phyloP scores from a whole-genome alignment of 2,888 invertebrate species.

The Tenthredo notha region DNA sequence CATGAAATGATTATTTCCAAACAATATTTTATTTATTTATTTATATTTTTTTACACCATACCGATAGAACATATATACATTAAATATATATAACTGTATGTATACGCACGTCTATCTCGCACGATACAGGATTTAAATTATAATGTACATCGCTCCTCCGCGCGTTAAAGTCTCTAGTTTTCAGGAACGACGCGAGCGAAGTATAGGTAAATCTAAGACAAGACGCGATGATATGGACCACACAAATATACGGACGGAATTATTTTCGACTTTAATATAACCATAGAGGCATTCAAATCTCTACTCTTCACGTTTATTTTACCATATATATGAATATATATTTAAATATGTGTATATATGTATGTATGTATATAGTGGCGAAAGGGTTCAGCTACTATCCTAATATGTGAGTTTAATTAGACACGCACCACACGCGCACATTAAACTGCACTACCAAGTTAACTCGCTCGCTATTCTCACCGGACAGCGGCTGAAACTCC shows the following conservation, averaged over 20 bases:
- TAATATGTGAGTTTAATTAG: background rate
- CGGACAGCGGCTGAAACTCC: slow-evolving; percentile 52
- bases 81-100: too few species aligned
- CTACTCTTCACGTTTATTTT: background rate
- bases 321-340: background rate
- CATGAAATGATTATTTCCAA: background rate
- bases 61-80: background rate
- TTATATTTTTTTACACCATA: background rate
- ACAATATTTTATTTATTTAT: background rate
- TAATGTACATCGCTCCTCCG: background rate
- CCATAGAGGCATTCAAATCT: slow-evolving; percentile 12
- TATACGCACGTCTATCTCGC: background rate
- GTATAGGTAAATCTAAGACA: background rate
- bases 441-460: background rate
- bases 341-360: too few species aligned
- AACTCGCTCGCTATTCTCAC: slow-evolving; percentile 37
- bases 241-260: slow-evolving; percentile 26
- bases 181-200: background rate
- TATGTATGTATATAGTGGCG: background rate
- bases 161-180: slow-evolving; percentile 32
- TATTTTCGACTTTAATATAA: background rate
- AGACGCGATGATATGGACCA: slow-evolving; percentile 39
- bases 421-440: slow-evolving; percentile 34
- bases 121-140: background rate
- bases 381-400: background rate